Conservation (phyloP, 2,113 vertebrate genomes). For the Prionailurus bengalensis region DNA sequence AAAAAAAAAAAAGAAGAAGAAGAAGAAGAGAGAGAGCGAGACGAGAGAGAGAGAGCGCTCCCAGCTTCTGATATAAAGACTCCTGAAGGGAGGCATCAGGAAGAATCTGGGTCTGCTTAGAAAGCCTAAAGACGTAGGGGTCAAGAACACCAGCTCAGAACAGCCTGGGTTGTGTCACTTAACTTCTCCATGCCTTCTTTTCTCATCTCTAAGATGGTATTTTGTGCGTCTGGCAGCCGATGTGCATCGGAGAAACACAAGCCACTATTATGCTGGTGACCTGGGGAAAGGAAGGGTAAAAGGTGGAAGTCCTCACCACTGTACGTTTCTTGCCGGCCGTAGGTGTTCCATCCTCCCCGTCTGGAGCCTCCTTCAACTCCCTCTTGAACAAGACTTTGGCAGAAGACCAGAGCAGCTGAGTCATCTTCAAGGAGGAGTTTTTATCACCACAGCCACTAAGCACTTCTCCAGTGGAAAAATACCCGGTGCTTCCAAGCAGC, state of each 20-base stretch:
- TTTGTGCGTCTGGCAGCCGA: neutral
- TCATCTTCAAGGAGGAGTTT: conserved; percentile 64
- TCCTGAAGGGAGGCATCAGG: neutral
- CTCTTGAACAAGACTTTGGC: conserved; percentile 56
- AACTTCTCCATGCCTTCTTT: neutral
- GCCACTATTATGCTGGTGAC: too few relatives aligned
- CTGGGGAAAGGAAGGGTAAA: neutral
- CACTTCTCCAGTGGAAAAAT: conserved; percentile 75
- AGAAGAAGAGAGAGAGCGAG: too few relatives aligned
- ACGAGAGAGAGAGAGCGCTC: too few relatives aligned
- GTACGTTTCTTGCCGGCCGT: neutral
- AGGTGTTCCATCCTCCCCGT: neutral
- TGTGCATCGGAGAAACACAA: neutral
- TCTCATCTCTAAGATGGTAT: neutral
- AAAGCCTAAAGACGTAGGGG: neutral
- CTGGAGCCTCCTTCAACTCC: neutral
- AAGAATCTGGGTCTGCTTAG: neutral
- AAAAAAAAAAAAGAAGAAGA: too few relatives aligned
- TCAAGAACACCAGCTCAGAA: neutral
- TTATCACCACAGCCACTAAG: conserved; percentile 24
- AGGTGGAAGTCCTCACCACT: neutral
- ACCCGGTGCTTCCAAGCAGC: conserved; percentile 10
- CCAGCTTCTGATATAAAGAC: neutral
- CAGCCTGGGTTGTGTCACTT: neutral
- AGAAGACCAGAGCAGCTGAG: conserved; percentile 70